These are phyloP conservation scores for Catostylus mosaicus DNA, from an alignment of 30 jellyfish, hydroid and myxozoan species.

Conservation along the genomic window DNA sequence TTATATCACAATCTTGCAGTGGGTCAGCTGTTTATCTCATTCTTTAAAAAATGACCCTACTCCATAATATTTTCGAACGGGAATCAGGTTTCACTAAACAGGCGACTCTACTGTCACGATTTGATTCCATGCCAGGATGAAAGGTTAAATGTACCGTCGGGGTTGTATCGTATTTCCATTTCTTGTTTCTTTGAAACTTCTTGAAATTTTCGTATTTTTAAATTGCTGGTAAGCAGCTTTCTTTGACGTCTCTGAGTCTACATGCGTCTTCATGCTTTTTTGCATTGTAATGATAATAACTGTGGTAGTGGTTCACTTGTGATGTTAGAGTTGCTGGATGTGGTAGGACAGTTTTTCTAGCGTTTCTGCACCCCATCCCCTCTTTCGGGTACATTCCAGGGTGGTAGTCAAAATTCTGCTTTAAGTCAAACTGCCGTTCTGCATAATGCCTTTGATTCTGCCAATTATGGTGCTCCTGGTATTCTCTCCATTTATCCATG, in stretches of 20 bases:
- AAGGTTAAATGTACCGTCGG: no score
- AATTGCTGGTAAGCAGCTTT: background rate
- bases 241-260: conserved; percentile 24
- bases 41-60: no score
- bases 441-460: background rate
- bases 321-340: conserved; percentile 11
- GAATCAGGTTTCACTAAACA: no score
- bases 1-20: no score
- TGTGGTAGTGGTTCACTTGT: conserved; percentile 10
- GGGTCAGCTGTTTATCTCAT: no score
- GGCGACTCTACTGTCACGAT: no score
- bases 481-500: background rate
- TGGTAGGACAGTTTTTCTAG: background rate
- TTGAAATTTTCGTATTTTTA: no score
- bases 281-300: conserved; percentile 7
- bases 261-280: conserved; percentile 31
- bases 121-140: no score
- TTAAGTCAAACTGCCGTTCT: background rate
- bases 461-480: background rate
- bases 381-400: background rate
- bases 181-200: no score
- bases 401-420: background rate
- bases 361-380: background rate
- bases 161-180: no score
- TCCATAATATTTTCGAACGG: no score